Conservation (phyloP, 1,140 invertebrate genomes). For the Drosophila gunungcola region DNA sequence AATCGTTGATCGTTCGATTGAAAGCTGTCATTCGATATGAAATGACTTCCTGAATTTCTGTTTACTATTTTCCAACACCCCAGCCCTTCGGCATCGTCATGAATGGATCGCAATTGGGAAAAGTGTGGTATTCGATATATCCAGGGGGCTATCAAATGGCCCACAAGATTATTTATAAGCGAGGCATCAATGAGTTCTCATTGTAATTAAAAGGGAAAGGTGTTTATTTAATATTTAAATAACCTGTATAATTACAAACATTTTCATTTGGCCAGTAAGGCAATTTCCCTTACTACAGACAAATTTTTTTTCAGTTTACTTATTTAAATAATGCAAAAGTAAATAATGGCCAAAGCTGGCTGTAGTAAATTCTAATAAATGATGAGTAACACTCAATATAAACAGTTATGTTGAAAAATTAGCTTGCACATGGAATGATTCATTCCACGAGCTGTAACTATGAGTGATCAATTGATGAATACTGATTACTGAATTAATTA, state of each 20-base stretch:
- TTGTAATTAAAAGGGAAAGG: conserved; percentile 1
- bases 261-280: too few relatives aligned
- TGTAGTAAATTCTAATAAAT: not conserved
- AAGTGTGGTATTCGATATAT: conserved; percentile 16
- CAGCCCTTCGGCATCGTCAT: conserved; percentile 2
- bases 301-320: too few relatives aligned
- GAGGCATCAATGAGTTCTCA: not conserved
- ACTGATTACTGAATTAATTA: conserved; percentile 4
- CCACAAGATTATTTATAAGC: conserved; percentile 6
- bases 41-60: conserved; percentile 35
- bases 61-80: conserved; percentile 14
- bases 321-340: not conserved
- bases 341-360: not conserved
- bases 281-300: too few relatives aligned
- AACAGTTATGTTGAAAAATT: conserved; percentile 1
- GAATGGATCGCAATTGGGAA: conserved; percentile 10
- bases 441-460: conserved; percentile 1
- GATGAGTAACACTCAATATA: not conserved
- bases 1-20: conserved; percentile 2
- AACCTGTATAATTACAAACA: too few relatives aligned
- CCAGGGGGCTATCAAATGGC: conserved; percentile 10
- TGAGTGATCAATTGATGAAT: conserved; percentile 6
- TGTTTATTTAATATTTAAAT: not conserved
- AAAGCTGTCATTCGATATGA: conserved; percentile 30
- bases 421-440: conserved; percentile 4